Conservation (phyloP, 1,140 invertebrate genomes). For the Ectropis grisescens region DNA sequence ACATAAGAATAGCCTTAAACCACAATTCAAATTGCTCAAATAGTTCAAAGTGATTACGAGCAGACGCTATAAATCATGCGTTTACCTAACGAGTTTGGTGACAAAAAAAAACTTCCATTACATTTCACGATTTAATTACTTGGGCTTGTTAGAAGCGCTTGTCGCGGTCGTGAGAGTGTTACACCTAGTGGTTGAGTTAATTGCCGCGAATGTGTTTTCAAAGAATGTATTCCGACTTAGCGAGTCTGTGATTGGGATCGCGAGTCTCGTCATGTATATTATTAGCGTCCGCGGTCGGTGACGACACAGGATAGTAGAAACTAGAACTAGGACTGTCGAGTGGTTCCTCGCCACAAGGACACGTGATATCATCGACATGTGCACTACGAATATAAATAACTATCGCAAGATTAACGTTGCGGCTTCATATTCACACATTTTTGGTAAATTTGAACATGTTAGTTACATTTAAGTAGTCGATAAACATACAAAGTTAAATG, state of each 20-base stretch:
- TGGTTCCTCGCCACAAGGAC: conserved; percentile 58
- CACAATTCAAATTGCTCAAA: conserved; percentile 24
- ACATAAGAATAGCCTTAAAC: conserved; percentile 24
- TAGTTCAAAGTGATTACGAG: conserved; percentile 27
- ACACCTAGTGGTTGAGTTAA: conserved; percentile 11
- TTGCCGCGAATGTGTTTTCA: conserved; percentile 7
- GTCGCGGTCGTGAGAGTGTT: conserved; percentile 2
- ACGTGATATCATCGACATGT: conserved; percentile 54
- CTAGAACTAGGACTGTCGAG: conserved; percentile 50
- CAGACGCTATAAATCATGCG: not conserved
- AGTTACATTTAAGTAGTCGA: not conserved
- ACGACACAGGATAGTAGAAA: conserved; percentile 58
- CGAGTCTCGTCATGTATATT: conserved; percentile 22
- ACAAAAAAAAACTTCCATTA: too few species aligned
- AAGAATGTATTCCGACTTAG: conserved; percentile 1
- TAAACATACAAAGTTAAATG: too few species aligned
- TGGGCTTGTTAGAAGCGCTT: too few species aligned
- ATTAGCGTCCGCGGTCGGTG: conserved; percentile 36
- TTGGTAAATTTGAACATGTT: conserved; percentile 34
- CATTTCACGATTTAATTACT: too few species aligned
- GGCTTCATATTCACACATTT: conserved; percentile 47
- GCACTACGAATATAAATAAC: conserved; percentile 40
- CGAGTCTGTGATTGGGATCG: too few species aligned
- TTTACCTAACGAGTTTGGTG: too few species aligned
- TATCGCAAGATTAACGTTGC: conserved; percentile 27